phyloP scores from a whole-genome alignment of 1,140 invertebrate species.

The Drosophila ananassae region DNA sequence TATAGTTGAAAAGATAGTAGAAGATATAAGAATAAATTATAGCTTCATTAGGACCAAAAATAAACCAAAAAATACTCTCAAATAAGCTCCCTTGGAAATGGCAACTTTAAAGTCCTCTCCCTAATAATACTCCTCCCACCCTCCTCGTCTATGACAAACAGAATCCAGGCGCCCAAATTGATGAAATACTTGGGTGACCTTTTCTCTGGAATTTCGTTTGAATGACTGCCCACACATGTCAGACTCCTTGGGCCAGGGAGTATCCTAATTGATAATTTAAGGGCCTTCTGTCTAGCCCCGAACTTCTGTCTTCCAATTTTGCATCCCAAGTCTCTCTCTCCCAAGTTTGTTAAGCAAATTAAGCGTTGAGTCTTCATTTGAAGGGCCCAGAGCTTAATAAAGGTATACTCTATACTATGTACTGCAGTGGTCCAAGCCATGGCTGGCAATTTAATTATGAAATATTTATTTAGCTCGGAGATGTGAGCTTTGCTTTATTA shows the following conservation, averaged over 20 bases:
- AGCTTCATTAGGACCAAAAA: too few relatives aligned
- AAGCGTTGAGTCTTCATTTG: slow-evolving; percentile 14
- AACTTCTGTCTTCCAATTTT: not conserved
- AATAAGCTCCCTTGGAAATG: too few relatives aligned
- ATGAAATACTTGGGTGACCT: slow-evolving; percentile 35
- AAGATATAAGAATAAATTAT: too few relatives aligned
- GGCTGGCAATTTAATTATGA: slow-evolving; percentile 41
- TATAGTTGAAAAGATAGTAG: too few relatives aligned
- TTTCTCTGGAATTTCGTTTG: slow-evolving; percentile 42
- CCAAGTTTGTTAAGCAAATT: slow-evolving; percentile 40
- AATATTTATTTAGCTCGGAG: slow-evolving; percentile 40
- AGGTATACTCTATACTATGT: not conserved
- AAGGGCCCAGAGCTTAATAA: slow-evolving; percentile 3
- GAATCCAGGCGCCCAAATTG: slow-evolving; percentile 9
- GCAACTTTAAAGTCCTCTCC: not conserved
- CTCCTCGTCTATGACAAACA: slow-evolving; percentile 5
- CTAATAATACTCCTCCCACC: not conserved
- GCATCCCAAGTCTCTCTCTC: not conserved
- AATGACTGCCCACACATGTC: slow-evolving; percentile 44
- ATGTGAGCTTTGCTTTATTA: slow-evolving; percentile 44
- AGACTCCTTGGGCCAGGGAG: slow-evolving; percentile 22
- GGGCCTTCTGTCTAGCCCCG: slow-evolving; percentile 45
- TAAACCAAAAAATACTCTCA: not conserved
- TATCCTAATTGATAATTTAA: slow-evolving; percentile 55
- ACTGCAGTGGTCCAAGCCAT: slow-evolving; percentile 1